Base-by-base conservation (phyloP, 2,797 vertebrate genomes). In the Tolypeutes matacus region DNA sequence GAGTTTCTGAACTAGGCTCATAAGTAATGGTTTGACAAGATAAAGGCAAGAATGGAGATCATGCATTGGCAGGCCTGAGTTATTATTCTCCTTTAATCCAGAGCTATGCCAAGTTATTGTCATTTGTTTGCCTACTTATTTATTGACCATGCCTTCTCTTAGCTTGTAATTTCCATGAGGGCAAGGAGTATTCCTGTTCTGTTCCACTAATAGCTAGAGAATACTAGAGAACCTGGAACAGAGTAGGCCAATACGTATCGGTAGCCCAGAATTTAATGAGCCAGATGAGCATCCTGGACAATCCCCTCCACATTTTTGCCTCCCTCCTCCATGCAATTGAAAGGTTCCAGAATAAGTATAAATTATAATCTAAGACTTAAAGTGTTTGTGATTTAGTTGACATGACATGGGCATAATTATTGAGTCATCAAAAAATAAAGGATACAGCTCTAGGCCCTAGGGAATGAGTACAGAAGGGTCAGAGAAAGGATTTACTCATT, bases 311-410 rank as follows among this genome's bases (percentile, higher is more conserved):
- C 9, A 75, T 23, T 18, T 9, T 29, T 90, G 27, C 4, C 0
- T 60, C 27, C 51, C 34, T 70, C 34, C 23, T 9, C 27, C 14
- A 3, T 34, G 67, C 29, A 86, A 60, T 42, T 36, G n/a, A 42
- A 81, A 60, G 17, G 13, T 75, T 90, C 17, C 51, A 81, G 82
- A 93, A 75, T 9, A 93, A 90, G 39, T 69, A n/a, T 76, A 93
- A 42, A 69, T 81, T n/a, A 81, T 34, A 86, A 27, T 21, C 36
- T 90, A 46, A 81, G 60, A 23, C 49, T 75, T 56, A 86, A 67
- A 27, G 4, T 58, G 9, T 86, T 93, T 81, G 39, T 93, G 75
- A 93, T 75, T 93, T 90, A 90, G 27, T 86, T 60, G 69, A 81
- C 62, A n/a, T 34, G 21, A 81, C 65, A 21, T 25, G 29, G 21